Evolutionary conservation across 2,113 vertebrate genomes (phyloP).

Genomic region (Prionailurus viverrinus): DNA sequence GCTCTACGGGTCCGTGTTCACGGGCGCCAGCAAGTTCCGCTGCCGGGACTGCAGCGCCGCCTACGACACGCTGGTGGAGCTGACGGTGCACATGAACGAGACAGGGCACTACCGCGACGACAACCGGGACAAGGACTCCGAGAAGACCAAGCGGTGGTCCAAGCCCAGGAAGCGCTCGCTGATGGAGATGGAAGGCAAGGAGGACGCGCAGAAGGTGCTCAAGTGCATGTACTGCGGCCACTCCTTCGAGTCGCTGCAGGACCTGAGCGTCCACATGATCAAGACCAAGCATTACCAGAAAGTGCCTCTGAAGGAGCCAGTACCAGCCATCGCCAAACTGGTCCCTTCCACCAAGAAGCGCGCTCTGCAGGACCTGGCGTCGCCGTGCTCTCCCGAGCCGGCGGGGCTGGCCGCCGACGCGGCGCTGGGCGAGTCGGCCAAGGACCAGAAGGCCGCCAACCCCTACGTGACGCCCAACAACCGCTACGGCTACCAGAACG

Average conservation of each 20-base stretch:
- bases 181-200: conserved; percentile 99
- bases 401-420: conserved; percentile 89
- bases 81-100: conserved; percentile 99
- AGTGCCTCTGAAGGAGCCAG: conserved; percentile 99
- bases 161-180: conserved; percentile 98
- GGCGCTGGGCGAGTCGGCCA: conserved; percentile 90
- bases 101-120: conserved; percentile 99
- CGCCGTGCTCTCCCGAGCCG: conserved; percentile 96
- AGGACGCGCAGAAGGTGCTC: conserved; percentile 98
- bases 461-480: conserved; percentile 99
- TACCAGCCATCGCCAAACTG: conserved; percentile 97
- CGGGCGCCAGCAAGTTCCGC: conserved; percentile 98
- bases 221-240: conserved; percentile 99
- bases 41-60: conserved; percentile 99
- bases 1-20: conserved; percentile 98
- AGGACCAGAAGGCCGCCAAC: conserved; percentile 96
- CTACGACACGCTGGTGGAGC: conserved; percentile 97
- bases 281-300: conserved; percentile 99
- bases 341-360: conserved; percentile 98
- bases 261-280: conserved; percentile 99
- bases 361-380: conserved; percentile 94
- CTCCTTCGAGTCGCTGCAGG: conserved; percentile 98
- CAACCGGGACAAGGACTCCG: conserved; percentile 96
- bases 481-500: conserved; percentile 99
- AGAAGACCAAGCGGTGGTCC: conserved; percentile 97